Conservation (phyloP, 53 echinoderm and acorn worm species). For the Astropecten irregularis region DNA sequence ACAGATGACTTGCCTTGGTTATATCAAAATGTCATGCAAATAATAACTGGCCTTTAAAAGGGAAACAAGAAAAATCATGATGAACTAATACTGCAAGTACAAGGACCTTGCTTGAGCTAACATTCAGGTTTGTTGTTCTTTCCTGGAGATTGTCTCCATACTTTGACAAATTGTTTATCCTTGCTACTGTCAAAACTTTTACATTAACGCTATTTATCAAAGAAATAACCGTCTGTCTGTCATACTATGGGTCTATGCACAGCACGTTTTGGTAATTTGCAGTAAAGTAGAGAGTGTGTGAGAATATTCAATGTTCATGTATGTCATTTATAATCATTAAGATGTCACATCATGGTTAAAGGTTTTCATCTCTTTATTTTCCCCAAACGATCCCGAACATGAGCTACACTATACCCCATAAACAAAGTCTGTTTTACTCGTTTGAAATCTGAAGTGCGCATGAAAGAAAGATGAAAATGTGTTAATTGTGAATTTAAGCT, state of each 20-base stretch:
- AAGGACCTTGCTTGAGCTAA: background rate
- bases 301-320: too few relatives aligned
- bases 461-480: too few relatives aligned
- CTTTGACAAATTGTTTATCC: background rate
- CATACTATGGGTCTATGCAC: too few relatives aligned
- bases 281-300: too few relatives aligned
- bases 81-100: background rate
- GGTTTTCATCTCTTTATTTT: background rate
- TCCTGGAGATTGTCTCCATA: background rate
- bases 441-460: too few relatives aligned
- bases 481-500: too few relatives aligned
- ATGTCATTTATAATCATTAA: constrained; percentile 5
- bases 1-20: constrained; percentile 24
- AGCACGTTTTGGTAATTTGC: background rate
- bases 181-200: background rate
- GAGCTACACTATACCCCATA: too few relatives aligned
- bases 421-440: too few relatives aligned
- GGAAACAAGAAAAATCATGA: too few relatives aligned
- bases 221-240: background rate
- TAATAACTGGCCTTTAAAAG: background rate
- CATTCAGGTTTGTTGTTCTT: background rate
- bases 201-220: background rate
- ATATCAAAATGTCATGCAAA: background rate
- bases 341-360: background rate
- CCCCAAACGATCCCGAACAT: too few relatives aligned